Base-by-base conservation (phyloP, 2,113 vertebrate species). In the Suricata suricatta region DNA sequence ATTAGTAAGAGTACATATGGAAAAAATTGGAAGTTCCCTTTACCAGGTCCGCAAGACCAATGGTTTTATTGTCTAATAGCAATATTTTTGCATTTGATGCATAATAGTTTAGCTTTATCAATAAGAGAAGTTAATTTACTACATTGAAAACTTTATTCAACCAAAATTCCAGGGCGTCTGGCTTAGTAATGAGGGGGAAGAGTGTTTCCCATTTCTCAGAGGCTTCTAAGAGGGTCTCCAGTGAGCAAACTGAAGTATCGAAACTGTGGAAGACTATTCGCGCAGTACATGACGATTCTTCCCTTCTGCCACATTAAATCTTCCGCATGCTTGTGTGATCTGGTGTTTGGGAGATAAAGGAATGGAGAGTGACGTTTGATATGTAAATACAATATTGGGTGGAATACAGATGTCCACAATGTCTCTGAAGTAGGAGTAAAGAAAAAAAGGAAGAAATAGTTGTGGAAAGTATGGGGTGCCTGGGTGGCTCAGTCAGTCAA, bases 241-340 rank as follows among this genome's bases (percentile, higher is more conserved):
- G 23, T 60, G 44, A 95, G 19, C 11, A 11, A 92, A 52, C 33
- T 19, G 11, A 89, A 29, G 77, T 66, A 79, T 35, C 17, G 19
- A 33, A 72, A 44, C 33, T 35, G 8, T 5, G 7, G 57, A 31
- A 74, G 29, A 3, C 2, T 44, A 7, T 52, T 21, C 6, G 2
- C 17, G 2, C 4, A 7, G 2, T 5, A 9, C 13, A 2, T 57
- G 33, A n/a, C 2, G 4, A 44, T n/a, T 33, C 17, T 7, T 31
- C 12, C 7, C 31, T 14, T 64, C 29, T 50, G 11, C 38, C 76
- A 81, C 54, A 38, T 57, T 69, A 44, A 71, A 82, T 82, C 14
- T 82, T 76, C 68, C 35, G 44, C 57, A 60, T 12, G 10, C 23
- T 81, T 38, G 5, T 63, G 66, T 90, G 29, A 63, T 63, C 52